Conservation (phyloP, 2,797 vertebrate genomes). For the Choloepus didactylus region DNA sequence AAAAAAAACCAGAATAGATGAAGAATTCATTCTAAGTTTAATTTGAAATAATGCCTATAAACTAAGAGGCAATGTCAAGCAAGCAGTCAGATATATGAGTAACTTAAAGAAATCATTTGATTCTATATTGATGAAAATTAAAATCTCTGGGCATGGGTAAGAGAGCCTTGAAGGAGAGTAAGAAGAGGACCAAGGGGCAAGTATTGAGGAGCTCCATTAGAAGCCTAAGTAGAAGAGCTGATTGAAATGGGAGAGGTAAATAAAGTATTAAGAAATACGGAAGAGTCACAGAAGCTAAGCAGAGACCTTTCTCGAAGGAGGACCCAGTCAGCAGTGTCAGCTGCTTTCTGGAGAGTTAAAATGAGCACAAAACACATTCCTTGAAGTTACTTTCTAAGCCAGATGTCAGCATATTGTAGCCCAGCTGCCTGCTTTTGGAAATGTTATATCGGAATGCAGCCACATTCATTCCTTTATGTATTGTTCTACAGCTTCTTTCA, state of each 20-base stretch:
- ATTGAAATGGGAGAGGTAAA: neutral
- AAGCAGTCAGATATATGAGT: neutral
- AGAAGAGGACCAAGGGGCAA: neutral
- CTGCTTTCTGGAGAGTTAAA: conserved; percentile 3
- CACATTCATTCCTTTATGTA: neutral
- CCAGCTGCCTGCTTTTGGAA: neutral
- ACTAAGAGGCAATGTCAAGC: neutral
- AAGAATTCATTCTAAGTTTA: neutral
- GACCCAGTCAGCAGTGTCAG: neutral
- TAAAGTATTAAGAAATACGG: neutral
- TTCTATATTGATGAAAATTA: neutral
- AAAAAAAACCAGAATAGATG: neutral
- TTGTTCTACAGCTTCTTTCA: neutral
- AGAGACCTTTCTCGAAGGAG: conserved; percentile 13
- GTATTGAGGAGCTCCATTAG: neutral
- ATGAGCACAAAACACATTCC: neutral
- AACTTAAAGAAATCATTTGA: neutral
- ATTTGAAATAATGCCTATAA: neutral
- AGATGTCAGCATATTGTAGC: neutral
- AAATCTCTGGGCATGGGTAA: neutral
- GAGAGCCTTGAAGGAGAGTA: neutral
- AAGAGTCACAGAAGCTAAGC: neutral
- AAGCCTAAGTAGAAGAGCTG: neutral
- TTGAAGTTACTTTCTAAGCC: neutral
- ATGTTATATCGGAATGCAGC: neutral